Percentiles rank a stretch among this genome's conserved stretches.
phyloP scores from a whole-genome alignment of 2,888 invertebrate species.

The Drosophila cracens region DNA sequence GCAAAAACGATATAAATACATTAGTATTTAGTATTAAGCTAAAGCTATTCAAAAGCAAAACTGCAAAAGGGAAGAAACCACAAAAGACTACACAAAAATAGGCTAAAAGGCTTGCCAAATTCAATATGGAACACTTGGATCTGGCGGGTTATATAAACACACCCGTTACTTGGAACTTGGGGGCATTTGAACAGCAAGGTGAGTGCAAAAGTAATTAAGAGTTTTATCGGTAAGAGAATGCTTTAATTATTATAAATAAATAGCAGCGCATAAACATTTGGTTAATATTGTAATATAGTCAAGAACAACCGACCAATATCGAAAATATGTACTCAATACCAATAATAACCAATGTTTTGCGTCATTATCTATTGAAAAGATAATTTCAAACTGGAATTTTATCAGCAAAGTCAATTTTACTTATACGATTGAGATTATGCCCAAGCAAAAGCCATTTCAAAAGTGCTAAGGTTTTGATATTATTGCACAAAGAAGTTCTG shows the following conservation, averaged over 20 bases:
- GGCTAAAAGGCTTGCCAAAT: constrained; percentile 55
- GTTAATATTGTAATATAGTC: background rate
- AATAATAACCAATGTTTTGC: background rate
- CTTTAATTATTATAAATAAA: background rate
- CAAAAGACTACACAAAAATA: constrained; percentile 17
- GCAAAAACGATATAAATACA: constrained; percentile 55
- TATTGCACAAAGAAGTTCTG: background rate
- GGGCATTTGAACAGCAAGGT: constrained; percentile 84
- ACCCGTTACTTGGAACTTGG: constrained; percentile 80
- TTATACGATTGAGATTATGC: background rate
- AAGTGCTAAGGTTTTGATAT: background rate
- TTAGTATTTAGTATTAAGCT: constrained; percentile 38
- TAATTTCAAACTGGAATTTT: constrained; percentile 7
- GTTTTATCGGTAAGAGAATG: background rate
- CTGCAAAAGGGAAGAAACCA: constrained; percentile 14
- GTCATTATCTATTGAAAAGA: background rate
- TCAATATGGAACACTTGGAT: constrained; percentile 83
- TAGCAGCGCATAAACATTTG: accelerated
- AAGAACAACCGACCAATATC: background rate
- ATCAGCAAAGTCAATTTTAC: constrained; percentile 10
- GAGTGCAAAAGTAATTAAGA: constrained; percentile 39
- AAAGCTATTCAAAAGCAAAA: constrained; percentile 7
- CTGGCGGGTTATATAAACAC: constrained; percentile 81
- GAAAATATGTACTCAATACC: background rate
- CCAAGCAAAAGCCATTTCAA: background rate